phyloP scores from a whole-genome alignment of 2,888 invertebrate species.

The Arenicola marina region DNA sequence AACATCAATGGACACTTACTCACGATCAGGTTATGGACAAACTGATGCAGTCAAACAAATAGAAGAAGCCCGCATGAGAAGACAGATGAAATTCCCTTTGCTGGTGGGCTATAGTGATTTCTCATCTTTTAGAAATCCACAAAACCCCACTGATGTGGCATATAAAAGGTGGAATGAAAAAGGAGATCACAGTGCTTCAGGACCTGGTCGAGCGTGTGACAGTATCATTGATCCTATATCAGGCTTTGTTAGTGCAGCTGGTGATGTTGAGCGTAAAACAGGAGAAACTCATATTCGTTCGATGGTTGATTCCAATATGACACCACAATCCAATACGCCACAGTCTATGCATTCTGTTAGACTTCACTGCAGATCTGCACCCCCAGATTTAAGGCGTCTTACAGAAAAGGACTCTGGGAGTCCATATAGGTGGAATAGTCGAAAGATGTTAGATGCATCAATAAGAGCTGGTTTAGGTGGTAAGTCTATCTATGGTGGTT shows the following conservation, averaged over 20 bases:
- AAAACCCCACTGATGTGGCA: slow-evolving; percentile 27
- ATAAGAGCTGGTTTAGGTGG: slow-evolving; percentile 54
- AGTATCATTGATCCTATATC: slow-evolving; percentile 57
- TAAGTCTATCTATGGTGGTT: too few species aligned
- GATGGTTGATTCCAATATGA: slow-evolving; percentile 46
- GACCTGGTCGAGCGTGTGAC: slow-evolving; percentile 52
- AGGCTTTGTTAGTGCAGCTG: slow-evolving; percentile 56
- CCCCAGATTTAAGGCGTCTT: slow-evolving; percentile 45
- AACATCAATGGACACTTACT: too few species aligned
- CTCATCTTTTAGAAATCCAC: slow-evolving; percentile 46
- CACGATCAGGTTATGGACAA: too few species aligned
- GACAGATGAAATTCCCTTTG: slow-evolving; percentile 54
- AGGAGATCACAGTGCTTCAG: slow-evolving; percentile 47
- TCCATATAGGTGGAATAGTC: slow-evolving; percentile 55
- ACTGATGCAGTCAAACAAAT: slow-evolving; percentile 50
- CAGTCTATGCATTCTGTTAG: slow-evolving; percentile 43
- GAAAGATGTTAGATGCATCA: slow-evolving; percentile 48
- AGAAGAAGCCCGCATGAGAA: slow-evolving; percentile 44
- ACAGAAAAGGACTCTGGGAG: slow-evolving; percentile 48
- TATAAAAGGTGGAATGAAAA: slow-evolving; percentile 52
- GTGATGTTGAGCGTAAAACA: slow-evolving; percentile 52
- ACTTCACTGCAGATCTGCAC: slow-evolving; percentile 39
- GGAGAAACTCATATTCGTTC: slow-evolving; percentile 46
- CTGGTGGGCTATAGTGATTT: slow-evolving; percentile 46
- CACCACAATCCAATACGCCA: slow-evolving; percentile 48